A percentile compares a stretch with the other conserved stretches of the same genome.
Conservation (phyloP, 2,113 vertebrate species). For the Cervus canadensis region DNA sequence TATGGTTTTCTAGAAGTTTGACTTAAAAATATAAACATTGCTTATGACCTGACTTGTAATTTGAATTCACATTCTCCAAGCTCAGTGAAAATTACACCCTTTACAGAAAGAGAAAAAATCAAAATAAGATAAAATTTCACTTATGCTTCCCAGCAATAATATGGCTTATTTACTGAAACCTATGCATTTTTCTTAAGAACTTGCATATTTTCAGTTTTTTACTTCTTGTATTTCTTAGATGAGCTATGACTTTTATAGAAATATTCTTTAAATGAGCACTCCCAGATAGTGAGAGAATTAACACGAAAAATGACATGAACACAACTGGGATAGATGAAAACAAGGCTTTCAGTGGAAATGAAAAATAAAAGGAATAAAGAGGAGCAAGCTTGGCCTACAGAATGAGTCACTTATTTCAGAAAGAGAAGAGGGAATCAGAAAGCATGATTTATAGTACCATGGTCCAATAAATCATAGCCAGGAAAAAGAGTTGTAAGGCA, state of each 20-base stretch:
- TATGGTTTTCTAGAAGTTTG: slow-evolving; percentile 39
- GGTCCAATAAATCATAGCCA: slow-evolving; percentile 71
- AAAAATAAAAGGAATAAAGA: not conserved
- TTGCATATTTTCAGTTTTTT: not conserved
- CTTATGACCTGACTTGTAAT: slow-evolving; percentile 38
- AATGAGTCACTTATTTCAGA: slow-evolving; percentile 54
- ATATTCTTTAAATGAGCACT: not conserved
- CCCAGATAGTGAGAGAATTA: not conserved
- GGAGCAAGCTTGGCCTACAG: slow-evolving; percentile 1
- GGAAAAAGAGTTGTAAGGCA: slow-evolving; percentile 63
- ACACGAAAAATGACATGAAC: not conserved
- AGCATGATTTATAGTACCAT: slow-evolving; percentile 59
- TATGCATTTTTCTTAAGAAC: not conserved
- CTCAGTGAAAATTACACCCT: slow-evolving; percentile 1
- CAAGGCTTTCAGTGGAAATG: slow-evolving; percentile 38
- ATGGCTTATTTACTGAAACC: not conserved
- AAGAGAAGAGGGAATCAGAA: slow-evolving; percentile 52
- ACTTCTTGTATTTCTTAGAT: not conserved
- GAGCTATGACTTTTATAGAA: not conserved
- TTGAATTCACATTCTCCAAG: slow-evolving; percentile 40
- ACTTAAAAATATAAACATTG: slow-evolving; percentile 47
- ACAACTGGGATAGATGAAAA: not conserved
- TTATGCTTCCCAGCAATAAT: not conserved
- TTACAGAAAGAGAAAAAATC: not conserved
- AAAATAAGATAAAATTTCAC: slow-evolving; percentile 30